Evolutionary conservation across 1,140 invertebrate species (phyloP), one percentile per base, ranked within the genome.

Genomic region (Saccostrea cuccullata): DNA sequence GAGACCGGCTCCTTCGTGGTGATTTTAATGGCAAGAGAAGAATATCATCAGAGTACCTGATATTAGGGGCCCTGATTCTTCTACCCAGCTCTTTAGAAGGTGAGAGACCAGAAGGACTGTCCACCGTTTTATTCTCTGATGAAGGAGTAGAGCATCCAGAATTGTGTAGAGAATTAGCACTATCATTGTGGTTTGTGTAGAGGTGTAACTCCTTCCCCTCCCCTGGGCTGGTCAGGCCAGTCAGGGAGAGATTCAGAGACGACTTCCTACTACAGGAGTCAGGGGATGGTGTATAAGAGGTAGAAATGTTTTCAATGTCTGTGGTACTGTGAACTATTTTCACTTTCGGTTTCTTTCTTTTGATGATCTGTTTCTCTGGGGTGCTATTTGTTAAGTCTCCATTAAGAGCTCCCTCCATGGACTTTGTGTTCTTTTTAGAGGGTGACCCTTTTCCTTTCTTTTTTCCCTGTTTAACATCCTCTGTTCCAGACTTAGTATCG

Each of bases 41-140:
- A 87, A 90, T 90, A 67, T 90, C 89, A 77, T 90, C 89, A 26
- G 89, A 85, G 85, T 90, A 90, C 23, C 87, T 82, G 8, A 90
- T 30, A 77, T 84, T 90, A 77, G 89, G 89, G n/a, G 89, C 87
- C 30, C 89, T 64, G 47, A 88, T 85, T 40, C 89, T 85, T 26
- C 87, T 64, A 12, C 89, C 89, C n/a, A 47, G 47, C 40, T 88
- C 87, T 30, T 83, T 87, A 60, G 56, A 26, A 20, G 60, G 55
- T 55, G 87, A 86, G 55, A 84, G 47, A 77, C 26, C 36, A 12
- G 70, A 77, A 4, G 70, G 70, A 36, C 70, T 77, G 30, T 30
- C 70, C 12, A 36, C 15, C 4, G 70, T 2, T 64, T 64, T 64
- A 64, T 17, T 64, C 58, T 64, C 17, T 47, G 40, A 47, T 15